Evolutionary conservation across 2,797 vertebrate genomes (phyloP), one percentile per base, ranked within the genome.

Genomic region (Gymnopithys bicolor): DNA sequence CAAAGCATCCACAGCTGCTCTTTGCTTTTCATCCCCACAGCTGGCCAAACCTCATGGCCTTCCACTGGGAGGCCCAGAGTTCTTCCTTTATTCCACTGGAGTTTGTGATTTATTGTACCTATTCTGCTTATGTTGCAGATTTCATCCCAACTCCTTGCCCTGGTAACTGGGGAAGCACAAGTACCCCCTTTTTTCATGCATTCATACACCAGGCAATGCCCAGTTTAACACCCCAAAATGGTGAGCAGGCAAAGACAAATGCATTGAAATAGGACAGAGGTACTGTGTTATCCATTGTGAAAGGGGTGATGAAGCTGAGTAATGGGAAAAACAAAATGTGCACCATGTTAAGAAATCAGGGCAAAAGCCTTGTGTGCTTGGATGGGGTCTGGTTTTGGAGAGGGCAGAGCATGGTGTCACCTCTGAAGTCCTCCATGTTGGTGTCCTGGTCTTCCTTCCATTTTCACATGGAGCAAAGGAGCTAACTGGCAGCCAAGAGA

Each of bases 191-290:
- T 59, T 9, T 18, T 17, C 41, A 23, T 13, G 6, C 1, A 2
- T 55, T 37, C 2, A 0, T 30, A 18, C 18, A 62, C 35, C 0
- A 2, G 41, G 4, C 13, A 13, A 28, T 9, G 27, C 11, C 32
- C 55, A 5, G 19, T 48, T n/a, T 75, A 62, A 33, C 24, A 41
- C 5, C 19, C 69, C 45, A 43, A 37, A 58, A 19, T 1, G 1
- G 5, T 52, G 27, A 78, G 25, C 69, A 79, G 74, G 28, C 3
- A 3, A 87, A 68, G 16, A 33, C 2, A 71, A 37, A 62, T 48
- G 6, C 58, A 2, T 6, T 66, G 24, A 78, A 82, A 32, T 2
- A 30, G 9, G 32, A 28, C 9, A 69, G 11, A 55, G 9, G 28
- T 51, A 11, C 11, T 28, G 9, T 4, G 7, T 5, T 33, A 30